Conservation (phyloP, 1,140 invertebrate species). For the Meloidogyne exigua region DNA sequence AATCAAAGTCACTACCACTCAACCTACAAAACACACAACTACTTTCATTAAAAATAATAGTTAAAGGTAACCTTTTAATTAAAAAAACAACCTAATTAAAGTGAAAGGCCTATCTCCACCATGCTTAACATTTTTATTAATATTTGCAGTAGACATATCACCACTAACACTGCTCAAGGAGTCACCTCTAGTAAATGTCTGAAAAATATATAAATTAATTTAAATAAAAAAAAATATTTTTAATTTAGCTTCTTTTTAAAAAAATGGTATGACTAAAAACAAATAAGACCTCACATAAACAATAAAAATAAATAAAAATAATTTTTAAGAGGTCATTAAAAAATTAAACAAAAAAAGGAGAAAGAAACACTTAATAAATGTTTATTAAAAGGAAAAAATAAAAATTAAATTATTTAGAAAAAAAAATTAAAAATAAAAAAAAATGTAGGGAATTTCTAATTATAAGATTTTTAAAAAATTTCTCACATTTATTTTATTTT, state of each 20-base stretch:
- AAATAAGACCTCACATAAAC: neutral
- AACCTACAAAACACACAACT: too few species aligned
- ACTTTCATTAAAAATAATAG: too few species aligned
- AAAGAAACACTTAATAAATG: neutral
- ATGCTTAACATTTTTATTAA: neutral
- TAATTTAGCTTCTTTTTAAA: too few species aligned
- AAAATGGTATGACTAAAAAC: neutral
- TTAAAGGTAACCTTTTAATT: too few species aligned
- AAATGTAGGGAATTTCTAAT: too few species aligned
- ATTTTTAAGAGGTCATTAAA: slow-evolving; percentile 2
- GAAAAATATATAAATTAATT: neutral
- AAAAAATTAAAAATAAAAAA: too few species aligned
- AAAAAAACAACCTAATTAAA: slow-evolving; percentile 2
- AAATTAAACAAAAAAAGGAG: too few species aligned
- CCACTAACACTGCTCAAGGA: slow-evolving; percentile 13
- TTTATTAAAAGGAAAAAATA: too few species aligned
- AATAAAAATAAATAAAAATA: neutral
- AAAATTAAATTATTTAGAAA: neutral
- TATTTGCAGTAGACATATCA: slow-evolving; percentile 1
- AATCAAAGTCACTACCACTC: too few species aligned
- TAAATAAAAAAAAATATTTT: neutral
- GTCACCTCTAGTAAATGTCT: slow-evolving; percentile 3
- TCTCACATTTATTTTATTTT: too few species aligned
- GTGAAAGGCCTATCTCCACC: neutral
- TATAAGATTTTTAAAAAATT: too few species aligned